Conservation (phyloP, 2,113 vertebrate genomes). For the Rattus rattus region DNA sequence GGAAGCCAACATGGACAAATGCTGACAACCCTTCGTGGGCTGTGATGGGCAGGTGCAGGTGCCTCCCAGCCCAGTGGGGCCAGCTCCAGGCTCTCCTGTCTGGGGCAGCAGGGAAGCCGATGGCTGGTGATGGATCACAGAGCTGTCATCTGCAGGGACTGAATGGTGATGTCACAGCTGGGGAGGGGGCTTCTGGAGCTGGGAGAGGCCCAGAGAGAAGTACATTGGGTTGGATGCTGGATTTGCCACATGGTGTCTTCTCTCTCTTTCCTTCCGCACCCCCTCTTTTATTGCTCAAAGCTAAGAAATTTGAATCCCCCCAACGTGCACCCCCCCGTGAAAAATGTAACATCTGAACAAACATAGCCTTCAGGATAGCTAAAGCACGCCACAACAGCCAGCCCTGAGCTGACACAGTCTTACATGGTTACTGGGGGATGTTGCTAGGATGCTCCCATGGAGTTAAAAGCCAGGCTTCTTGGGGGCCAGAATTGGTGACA, state of each 20-base stretch:
- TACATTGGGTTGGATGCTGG: rapidly evolving
- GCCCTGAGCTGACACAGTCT: rapidly evolving
- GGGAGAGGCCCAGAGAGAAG: not conserved
- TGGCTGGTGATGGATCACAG: constrained; percentile 46
- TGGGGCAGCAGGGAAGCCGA: constrained; percentile 57
- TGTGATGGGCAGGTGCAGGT: not conserved
- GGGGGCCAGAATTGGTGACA: not conserved
- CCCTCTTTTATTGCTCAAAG: not conserved
- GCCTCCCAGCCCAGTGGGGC: not conserved
- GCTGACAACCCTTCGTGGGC: constrained; percentile 63
- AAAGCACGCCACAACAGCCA: rapidly evolving
- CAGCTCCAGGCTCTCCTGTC: not conserved
- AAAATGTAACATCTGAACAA: not conserved
- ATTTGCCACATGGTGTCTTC: not conserved
- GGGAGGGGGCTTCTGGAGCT: constrained; percentile 1
- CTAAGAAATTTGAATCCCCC: not conserved
- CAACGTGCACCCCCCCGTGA: not conserved
- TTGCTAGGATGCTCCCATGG: rapidly evolving
- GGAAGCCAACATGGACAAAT: constrained; percentile 72
- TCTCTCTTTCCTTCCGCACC: too few species aligned
- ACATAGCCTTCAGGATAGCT: rapidly evolving
- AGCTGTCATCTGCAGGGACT: not conserved
- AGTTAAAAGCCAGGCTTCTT: not conserved
- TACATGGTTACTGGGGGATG: rapidly evolving
- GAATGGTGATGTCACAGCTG: not conserved